A percentile compares a stretch with the other conserved stretches of the same genome.
Conservation (phyloP, 2,113 vertebrate genomes). For the Ciconia stormi region DNA sequence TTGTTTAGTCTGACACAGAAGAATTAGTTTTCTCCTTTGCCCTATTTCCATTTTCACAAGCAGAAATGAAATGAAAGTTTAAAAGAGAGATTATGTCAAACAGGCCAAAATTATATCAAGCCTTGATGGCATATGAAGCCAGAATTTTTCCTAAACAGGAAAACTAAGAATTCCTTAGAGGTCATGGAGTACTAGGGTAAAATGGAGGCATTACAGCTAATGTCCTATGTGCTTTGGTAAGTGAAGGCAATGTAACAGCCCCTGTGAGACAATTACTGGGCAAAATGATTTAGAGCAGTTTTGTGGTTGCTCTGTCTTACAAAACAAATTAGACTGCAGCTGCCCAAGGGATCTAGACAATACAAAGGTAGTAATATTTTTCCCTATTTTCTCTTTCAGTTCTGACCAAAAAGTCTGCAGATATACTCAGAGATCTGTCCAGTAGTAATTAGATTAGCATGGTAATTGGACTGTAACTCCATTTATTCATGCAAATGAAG, state of each 20-base stretch:
- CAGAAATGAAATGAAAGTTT: neutral
- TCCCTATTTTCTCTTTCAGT: neutral
- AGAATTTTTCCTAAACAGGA: neutral
- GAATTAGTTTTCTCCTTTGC: neutral
- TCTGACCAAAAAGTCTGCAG: neutral
- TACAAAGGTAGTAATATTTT: neutral
- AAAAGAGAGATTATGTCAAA: neutral
- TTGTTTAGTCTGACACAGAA: neutral
- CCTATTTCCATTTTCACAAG: neutral
- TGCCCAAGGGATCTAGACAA: neutral
- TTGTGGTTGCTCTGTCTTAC: neutral
- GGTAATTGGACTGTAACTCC: neutral
- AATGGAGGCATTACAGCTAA: neutral
- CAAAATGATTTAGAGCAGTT: neutral
- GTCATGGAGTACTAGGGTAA: neutral
- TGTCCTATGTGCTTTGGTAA: neutral
- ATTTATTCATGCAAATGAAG: neutral
- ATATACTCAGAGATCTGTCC: neutral
- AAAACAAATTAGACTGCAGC: neutral
- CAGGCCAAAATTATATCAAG: neutral
- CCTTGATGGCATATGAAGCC: neutral
- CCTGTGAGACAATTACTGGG: neutral
- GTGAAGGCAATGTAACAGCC: neutral
- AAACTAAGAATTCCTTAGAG: neutral
- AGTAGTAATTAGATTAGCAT: neutral